phyloP scores from a whole-genome alignment of 2,797 vertebrate genomes.

The Siniperca obscura region DNA sequence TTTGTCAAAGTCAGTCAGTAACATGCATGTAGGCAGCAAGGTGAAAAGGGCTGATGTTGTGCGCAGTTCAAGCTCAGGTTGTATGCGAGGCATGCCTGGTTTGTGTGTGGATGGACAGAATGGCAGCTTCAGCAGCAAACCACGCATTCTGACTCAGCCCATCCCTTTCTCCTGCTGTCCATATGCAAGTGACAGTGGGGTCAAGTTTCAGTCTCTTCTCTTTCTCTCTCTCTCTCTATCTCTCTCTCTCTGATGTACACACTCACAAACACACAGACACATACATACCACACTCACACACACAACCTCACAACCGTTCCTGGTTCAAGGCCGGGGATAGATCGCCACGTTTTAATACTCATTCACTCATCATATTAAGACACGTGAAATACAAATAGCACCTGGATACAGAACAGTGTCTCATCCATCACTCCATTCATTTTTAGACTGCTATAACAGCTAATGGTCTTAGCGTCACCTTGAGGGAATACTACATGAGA shows the following conservation, averaged over 20 bases:
- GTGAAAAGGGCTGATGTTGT: conserved; percentile 65
- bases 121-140: conserved; percentile 65
- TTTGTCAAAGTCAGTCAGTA: conserved; percentile 28
- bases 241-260: conserved; percentile 13
- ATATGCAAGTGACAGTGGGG: conserved; percentile 57
- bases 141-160: conserved; percentile 67
- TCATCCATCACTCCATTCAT: conserved; percentile 25
- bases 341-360: neutral
- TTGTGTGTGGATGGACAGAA: conserved; percentile 53
- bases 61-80: conserved; percentile 50
- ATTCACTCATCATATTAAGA: conserved; percentile 13
- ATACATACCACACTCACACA: neutral
- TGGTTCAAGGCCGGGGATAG: neutral
- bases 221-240: neutral
- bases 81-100: conserved; percentile 33
- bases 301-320: neutral
- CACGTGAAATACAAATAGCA: conserved; percentile 13
- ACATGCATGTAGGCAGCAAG: conserved; percentile 22
- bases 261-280: neutral
- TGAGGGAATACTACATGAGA: conserved; percentile 24
- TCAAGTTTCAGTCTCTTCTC: conserved; percentile 57
- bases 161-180: conserved; percentile 50
- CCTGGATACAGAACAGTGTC: conserved; percentile 24
- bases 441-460: conserved; percentile 23
- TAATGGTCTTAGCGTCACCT: conserved; percentile 23